These are phyloP conservation scores for Drosophila persimilis DNA, from an alignment of 1,140 invertebrate species.

Conservation along the genomic window DNA sequence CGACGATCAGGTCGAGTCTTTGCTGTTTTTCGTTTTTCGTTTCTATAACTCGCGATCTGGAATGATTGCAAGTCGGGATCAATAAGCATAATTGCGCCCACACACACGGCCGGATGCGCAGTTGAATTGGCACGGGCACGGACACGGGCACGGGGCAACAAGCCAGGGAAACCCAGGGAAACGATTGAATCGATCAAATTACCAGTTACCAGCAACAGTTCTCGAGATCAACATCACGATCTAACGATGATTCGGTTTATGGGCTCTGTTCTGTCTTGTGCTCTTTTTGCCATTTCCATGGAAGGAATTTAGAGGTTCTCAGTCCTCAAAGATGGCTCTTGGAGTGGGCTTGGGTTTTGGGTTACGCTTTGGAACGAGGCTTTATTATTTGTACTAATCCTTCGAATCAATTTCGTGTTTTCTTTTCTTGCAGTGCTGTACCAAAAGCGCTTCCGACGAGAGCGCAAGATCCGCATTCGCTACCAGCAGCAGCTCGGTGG, in stretches of 20 bases:
- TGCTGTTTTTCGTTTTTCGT: conserved; percentile 17
- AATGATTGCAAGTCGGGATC: conserved; percentile 61
- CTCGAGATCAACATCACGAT: conserved; percentile 47
- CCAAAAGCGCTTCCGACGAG: conserved; percentile 93
- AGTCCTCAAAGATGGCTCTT: neutral
- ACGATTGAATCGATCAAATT: conserved; percentile 54
- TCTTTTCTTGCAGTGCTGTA: conserved; percentile 88
- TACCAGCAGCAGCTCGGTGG: conserved; percentile 92
- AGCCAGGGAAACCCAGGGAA: conserved; percentile 10
- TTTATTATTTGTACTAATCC: neutral
- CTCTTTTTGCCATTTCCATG: conserved; percentile 19
- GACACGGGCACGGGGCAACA: neutral
- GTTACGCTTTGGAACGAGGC: too few relatives aligned
- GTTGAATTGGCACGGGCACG: conserved; percentile 63
- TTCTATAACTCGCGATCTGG: conserved; percentile 49
- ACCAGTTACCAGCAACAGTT: conserved; percentile 38
- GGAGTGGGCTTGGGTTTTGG: conserved; percentile 1
- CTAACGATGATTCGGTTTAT: conserved; percentile 25
- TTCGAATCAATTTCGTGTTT: too few relatives aligned
- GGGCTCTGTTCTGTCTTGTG: conserved; percentile 14
- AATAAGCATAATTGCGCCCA: conserved; percentile 72
- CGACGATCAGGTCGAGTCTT: conserved; percentile 2
- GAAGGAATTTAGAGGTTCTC: conserved; percentile 20
- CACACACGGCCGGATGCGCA: conserved; percentile 76
- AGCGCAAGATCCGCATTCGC: conserved; percentile 90